Percentiles rank a stretch among this genome's conserved stretches.
Conservation (phyloP, 2,113 vertebrate genomes). For the Gadus chalcogrammus region DNA sequence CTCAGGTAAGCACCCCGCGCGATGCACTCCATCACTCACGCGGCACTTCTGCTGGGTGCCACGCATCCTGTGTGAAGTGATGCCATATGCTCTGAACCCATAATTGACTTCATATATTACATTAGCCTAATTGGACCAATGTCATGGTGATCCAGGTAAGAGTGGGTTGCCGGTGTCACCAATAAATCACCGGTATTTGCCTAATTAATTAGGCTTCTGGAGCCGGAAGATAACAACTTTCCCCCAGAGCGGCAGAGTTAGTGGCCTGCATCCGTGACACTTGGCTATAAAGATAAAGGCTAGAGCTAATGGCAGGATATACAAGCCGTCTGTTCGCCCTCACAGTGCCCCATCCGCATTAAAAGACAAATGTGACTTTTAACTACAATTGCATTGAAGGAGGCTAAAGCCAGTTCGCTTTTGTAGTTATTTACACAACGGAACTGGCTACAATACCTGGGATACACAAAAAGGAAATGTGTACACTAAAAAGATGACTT, state of each 20-base stretch:
- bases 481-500: too few relatives aligned
- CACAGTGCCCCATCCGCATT: neutral
- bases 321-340: neutral
- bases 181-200: constrained; percentile 60
- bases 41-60: neutral
- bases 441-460: too few relatives aligned
- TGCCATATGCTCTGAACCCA: constrained; percentile 38
- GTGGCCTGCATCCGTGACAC: constrained; percentile 55
- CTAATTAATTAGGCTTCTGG: constrained; percentile 65
- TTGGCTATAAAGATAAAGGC: constrained; percentile 45
- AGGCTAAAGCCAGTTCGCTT: neutral
- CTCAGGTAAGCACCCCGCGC: neutral
- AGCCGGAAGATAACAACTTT: constrained; percentile 49
- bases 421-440: too few relatives aligned
- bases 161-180: constrained; percentile 54
- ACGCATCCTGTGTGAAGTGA: neutral
- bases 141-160: constrained; percentile 62
- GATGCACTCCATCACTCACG: neutral
- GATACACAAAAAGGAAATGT: too few relatives aligned
- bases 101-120: constrained; percentile 43
- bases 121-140: constrained; percentile 50
- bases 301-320: constrained; percentile 27
- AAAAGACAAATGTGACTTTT: neutral
- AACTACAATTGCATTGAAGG: neutral
- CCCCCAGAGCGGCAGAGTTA: constrained; percentile 50